Conservation (phyloP, 35 echinoderm and acorn worm species). For the Hemicentrotus pulcherrimus region DNA sequence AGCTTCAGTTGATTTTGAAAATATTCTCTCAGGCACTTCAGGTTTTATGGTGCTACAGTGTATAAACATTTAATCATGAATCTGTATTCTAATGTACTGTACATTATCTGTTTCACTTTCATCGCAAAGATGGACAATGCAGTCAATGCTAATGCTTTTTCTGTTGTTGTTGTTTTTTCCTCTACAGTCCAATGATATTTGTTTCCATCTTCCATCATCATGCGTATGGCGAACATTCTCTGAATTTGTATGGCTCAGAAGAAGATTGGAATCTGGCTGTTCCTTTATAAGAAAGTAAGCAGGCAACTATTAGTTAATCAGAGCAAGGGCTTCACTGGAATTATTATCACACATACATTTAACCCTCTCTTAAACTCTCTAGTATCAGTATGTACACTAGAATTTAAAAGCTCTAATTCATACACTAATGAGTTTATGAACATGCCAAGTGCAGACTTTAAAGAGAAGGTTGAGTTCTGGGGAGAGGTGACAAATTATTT, state of each 20-base stretch:
- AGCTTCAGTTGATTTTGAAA: neutral
- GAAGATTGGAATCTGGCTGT: neutral
- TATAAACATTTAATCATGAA: neutral
- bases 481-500: too few species aligned
- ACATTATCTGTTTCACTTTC: neutral
- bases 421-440: neutral
- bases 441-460: too few species aligned
- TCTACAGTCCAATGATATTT: conserved; percentile 10
- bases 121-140: too few species aligned
- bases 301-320: neutral
- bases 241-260: conserved; percentile 2
- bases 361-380: neutral
- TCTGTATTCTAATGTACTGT: neutral
- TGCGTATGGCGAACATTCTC: conserved; percentile 8
- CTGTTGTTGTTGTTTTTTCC: neutral
- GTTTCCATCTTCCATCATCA: conserved; percentile 21
- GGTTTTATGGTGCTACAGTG: neutral
- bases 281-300: neutral
- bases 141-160: neutral
- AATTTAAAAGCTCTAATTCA: neutral
- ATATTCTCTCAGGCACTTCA: too few species aligned
- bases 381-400: neutral
- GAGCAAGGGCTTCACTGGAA: neutral
- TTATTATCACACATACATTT: neutral
- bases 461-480: too few species aligned